phyloP scores from a whole-genome alignment of 2,888 invertebrate genomes.

The Cacoxenus indagator region DNA sequence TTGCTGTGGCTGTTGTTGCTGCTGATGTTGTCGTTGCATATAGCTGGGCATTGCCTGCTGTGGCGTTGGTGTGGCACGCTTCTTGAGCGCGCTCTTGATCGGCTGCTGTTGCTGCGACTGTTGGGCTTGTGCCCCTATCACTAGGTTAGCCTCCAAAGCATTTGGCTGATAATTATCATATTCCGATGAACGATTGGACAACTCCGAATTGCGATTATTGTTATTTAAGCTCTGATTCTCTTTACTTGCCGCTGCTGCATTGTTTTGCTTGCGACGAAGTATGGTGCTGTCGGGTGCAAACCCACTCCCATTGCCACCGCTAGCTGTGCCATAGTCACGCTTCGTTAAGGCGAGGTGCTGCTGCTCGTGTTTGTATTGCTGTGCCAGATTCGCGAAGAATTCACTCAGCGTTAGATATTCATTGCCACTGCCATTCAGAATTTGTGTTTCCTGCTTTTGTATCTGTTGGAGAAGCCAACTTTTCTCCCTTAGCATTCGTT shows the following conservation, averaged over 20 bases:
- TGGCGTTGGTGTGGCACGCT: constrained; percentile 55
- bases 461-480: constrained; percentile 69
- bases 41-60: constrained; percentile 20
- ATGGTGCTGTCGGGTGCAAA: constrained; percentile 38
- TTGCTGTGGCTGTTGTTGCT: constrained; percentile 42
- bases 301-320: not conserved
- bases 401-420: constrained; percentile 65
- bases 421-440: constrained; percentile 67
- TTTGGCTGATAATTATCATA: constrained; percentile 63
- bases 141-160: constrained; percentile 48
- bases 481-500: constrained; percentile 68
- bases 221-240: constrained; percentile 43
- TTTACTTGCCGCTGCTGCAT: constrained; percentile 38
- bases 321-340: constrained; percentile 1
- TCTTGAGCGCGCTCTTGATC: constrained; percentile 60
- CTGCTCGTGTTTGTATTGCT: constrained; percentile 60
- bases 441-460: constrained; percentile 68
- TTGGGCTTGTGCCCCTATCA: constrained; percentile 54
- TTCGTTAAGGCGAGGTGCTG: not conserved
- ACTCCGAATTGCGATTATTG: constrained; percentile 59
- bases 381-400: constrained; percentile 56
- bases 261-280: constrained; percentile 61
- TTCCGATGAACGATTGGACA: constrained; percentile 65
- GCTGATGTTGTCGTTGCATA: not conserved
- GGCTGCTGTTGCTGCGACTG: constrained; percentile 48